A percentile compares a stretch with the other conserved stretches of the same genome.
Evolutionary conservation across 2,888 invertebrate genomes (phyloP).

Genomic region (Minunthozetes semirufus): DNA sequence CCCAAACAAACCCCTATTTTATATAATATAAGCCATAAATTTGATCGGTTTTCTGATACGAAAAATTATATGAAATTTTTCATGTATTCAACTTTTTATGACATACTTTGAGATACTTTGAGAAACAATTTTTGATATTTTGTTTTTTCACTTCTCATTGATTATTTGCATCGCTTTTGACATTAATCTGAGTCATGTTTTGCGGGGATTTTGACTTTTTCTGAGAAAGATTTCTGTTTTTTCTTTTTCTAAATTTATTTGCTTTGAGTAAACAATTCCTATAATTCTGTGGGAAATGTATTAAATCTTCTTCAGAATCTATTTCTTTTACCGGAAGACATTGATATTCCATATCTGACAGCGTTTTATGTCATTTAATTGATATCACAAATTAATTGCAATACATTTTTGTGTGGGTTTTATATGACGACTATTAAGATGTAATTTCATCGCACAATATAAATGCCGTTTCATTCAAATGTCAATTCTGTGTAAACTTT

Average conservation of each 20-base stretch:
- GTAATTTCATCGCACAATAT: neutral
- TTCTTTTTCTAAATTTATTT: no score
- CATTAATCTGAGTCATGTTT: no score
- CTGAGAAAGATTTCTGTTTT: no score
- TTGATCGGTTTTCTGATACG: neutral
- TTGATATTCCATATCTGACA: no score
- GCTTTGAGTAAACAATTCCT: no score
- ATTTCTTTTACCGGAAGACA: no score
- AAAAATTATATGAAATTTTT: neutral
- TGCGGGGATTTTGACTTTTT: no score
- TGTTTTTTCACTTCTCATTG: neutral
- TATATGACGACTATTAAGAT: neutral
- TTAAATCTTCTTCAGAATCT: no score
- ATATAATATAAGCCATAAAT: conserved; percentile 5
- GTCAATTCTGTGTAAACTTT: neutral
- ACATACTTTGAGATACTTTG: neutral
- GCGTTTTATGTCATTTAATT: neutral
- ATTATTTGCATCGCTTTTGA: no score
- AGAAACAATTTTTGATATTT: neutral
- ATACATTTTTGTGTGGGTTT: neutral
- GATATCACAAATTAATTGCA: neutral
- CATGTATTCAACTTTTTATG: neutral
- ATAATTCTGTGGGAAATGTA: no score
- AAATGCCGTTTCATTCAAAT: neutral
- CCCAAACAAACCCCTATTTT: neutral